Percentiles rank a stretch among this genome's conserved stretches.
Conservation (phyloP, 2,888 invertebrate genomes). For the Caenorhabditis sp. region DNA sequence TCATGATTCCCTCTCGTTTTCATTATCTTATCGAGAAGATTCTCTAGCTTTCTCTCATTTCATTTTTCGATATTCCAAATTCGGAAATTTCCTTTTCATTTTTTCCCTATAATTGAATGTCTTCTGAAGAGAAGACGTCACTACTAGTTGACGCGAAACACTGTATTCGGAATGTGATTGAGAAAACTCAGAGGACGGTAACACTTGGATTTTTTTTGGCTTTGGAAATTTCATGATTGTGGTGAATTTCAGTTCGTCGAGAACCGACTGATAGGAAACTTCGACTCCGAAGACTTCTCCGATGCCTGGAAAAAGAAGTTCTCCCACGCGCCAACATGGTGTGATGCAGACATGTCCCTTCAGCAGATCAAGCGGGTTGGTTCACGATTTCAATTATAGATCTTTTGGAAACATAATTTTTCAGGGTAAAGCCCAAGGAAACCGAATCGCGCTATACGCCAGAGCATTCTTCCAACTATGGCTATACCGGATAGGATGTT, state of each 20-base stretch:
- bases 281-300: slow-evolving; percentile 80
- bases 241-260: slow-evolving; percentile 77
- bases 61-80: not conserved
- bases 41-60: too few relatives aligned
- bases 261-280: slow-evolving; percentile 77
- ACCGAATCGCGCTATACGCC: slow-evolving; percentile 80
- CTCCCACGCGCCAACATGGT: slow-evolving; percentile 90
- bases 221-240: too few relatives aligned
- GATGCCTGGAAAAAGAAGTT: slow-evolving; percentile 84
- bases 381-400: not conserved
- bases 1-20: not conserved
- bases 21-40: not conserved
- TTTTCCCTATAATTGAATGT: slow-evolving; percentile 20
- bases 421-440: slow-evolving; percentile 80
- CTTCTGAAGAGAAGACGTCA: slow-evolving; percentile 20
- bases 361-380: slow-evolving; percentile 96
- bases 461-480: slow-evolving; percentile 80
- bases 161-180: slow-evolving; percentile 28
- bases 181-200: slow-evolving; percentile 10
- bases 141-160: slow-evolving; percentile 27
- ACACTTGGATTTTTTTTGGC: too few relatives aligned
- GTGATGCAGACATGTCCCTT: slow-evolving; percentile 94
- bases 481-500: slow-evolving; percentile 77
- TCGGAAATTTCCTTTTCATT: slow-evolving; percentile 7
- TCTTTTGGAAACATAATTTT: not conserved